phyloP scores from a whole-genome alignment of 2,797 vertebrate genomes.

The Enteromius argenteus region DNA sequence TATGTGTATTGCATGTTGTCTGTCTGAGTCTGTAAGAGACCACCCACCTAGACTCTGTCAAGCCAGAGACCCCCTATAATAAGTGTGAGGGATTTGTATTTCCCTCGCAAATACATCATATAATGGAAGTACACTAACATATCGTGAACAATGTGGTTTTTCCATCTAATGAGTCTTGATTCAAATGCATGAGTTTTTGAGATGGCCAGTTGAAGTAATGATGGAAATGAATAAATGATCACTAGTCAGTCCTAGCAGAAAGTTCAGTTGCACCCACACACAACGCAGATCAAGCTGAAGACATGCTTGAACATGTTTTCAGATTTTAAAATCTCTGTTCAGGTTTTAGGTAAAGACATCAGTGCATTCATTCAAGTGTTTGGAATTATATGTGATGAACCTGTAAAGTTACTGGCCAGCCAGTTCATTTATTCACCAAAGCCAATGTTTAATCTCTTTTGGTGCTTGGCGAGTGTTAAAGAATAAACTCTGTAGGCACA shows the following conservation, averaged over 20 bases:
- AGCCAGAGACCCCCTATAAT: not conserved
- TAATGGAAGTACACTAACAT: not conserved
- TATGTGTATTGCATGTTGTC: not conserved
- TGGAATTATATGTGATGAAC: not conserved
- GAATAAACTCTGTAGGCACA: not conserved
- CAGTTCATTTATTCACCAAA: not conserved
- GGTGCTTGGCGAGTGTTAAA: not conserved
- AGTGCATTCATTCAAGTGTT: not conserved
- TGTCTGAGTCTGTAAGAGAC: not conserved
- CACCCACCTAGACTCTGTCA: not conserved
- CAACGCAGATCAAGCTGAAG: not conserved
- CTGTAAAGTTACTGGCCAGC: not conserved
- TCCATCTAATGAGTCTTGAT: not conserved
- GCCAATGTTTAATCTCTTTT: not conserved
- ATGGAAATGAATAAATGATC: not conserved
- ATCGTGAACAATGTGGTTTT: not conserved
- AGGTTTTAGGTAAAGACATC: not conserved
- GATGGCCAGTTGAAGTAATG: not conserved
- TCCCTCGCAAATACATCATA: not conserved
- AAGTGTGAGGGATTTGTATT: not conserved
- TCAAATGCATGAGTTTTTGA: not conserved
- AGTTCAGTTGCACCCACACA: not conserved
- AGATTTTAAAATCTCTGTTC: not conserved
- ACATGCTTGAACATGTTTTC: slow-evolving; percentile 18
- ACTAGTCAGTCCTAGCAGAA: not conserved